Evolutionary conservation across 2,113 vertebrate genomes (phyloP).

Genomic region (Canis aureus): DNA sequence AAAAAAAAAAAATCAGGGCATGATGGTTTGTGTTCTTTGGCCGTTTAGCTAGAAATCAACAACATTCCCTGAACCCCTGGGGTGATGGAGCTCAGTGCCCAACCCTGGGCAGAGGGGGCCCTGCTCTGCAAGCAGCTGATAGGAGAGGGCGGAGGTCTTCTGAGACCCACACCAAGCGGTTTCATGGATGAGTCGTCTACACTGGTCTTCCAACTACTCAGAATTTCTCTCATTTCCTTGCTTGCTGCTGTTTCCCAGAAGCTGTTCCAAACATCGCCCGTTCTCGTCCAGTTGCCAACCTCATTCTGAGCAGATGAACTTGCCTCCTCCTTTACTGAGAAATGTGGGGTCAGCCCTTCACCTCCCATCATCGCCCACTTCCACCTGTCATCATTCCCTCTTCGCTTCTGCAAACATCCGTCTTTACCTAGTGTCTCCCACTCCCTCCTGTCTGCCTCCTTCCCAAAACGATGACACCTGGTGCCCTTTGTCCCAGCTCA

Average conservation of each 20-base stretch:
- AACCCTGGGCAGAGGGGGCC: not conserved
- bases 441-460: not conserved
- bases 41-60: not conserved
- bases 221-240: constrained; percentile 25
- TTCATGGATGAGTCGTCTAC: not conserved
- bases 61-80: not conserved
- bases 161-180: not conserved
- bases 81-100: not conserved
- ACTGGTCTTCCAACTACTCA: not conserved
- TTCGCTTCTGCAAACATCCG: not conserved
- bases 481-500: not conserved
- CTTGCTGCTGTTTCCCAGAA: not conserved
- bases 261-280: not conserved
- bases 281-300: constrained; percentile 37
- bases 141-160: not conserved
- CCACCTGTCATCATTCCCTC: not conserved
- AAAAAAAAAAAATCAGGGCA: not conserved
- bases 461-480: not conserved
- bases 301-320: constrained; percentile 1
- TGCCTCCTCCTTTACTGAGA: constrained; percentile 39
- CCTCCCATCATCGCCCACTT: not conserved
- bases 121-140: not conserved
- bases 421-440: not conserved
- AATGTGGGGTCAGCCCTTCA: not conserved
- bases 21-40: constrained; percentile 31